Evolutionary conservation across 2,888 invertebrate species (phyloP).

Genomic region (Cephus pulcher): DNA sequence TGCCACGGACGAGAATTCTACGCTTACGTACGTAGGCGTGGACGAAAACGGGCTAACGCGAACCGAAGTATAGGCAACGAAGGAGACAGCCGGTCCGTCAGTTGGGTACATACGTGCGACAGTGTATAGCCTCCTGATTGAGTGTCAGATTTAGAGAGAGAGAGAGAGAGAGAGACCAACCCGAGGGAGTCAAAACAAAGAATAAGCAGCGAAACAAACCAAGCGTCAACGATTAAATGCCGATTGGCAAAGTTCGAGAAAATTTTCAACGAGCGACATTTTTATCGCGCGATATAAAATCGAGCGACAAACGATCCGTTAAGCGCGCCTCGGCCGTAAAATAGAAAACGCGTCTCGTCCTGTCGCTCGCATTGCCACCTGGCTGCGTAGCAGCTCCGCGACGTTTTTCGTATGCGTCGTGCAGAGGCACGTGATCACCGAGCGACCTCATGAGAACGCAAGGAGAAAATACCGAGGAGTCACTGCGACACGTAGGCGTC

Average conservation of each 20-base stretch:
- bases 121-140: background rate
- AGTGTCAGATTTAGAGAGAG: background rate
- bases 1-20: background rate
- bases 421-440: background rate
- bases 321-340: background rate
- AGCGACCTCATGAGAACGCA: background rate
- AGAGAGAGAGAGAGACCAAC: too few species aligned
- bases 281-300: background rate
- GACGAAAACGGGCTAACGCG: background rate
- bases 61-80: background rate
- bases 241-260: background rate
- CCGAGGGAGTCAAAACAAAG: background rate
- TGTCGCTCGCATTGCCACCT: background rate
- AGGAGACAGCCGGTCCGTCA: background rate
- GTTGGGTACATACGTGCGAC: background rate
- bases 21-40: background rate
- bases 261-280: background rate
- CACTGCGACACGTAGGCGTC: background rate
- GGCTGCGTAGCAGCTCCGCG: background rate
- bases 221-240: background rate
- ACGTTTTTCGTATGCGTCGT: background rate
- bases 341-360: background rate
- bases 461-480: background rate
- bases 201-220: background rate
- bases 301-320: background rate